Percentiles rank a stretch among this genome's conserved stretches.
These are phyloP conservation scores for Criorhina ranunculi DNA, from an alignment of 2,888 invertebrate genomes.

Conservation along the genomic window DNA sequence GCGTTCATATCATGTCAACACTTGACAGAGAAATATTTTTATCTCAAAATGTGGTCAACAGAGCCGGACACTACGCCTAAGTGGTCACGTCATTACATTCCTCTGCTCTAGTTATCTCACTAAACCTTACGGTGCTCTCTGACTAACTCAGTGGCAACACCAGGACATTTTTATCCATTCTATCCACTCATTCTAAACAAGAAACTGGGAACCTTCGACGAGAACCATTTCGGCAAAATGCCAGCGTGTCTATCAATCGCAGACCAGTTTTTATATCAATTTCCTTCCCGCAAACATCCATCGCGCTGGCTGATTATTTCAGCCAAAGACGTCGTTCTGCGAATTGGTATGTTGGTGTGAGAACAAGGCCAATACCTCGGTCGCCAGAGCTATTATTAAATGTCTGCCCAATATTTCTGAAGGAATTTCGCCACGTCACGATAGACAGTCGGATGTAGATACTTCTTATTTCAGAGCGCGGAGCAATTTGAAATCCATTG, in stretches of 20 bases:
- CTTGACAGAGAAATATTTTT: constrained; percentile 39
- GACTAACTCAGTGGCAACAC: constrained; percentile 8
- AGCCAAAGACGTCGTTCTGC: constrained; percentile 22
- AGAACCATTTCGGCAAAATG: constrained; percentile 52
- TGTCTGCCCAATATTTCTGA: constrained; percentile 31
- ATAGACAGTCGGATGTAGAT: constrained; percentile 17
- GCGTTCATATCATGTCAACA: constrained; percentile 40
- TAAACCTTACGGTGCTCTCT: constrained; percentile 7
- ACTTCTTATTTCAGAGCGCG: background rate
- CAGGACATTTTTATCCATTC: constrained; percentile 40
- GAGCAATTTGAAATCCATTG: constrained; percentile 38
- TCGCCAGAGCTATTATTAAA: constrained; percentile 54
- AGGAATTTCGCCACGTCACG: constrained; percentile 19
- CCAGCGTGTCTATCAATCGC: constrained; percentile 62
- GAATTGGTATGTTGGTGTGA: background rate
- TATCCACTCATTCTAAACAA: constrained; percentile 7
- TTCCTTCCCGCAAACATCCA: constrained; percentile 18
- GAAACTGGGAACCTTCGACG: constrained; percentile 7
- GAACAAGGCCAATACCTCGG: constrained; percentile 36
- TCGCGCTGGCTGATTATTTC: constrained; percentile 18
- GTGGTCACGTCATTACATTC: constrained; percentile 57
- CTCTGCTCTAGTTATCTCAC: constrained; percentile 17
- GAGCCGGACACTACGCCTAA: constrained; percentile 27
- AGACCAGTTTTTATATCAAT: constrained; percentile 41
- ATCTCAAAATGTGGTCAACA: constrained; percentile 39